Percentiles rank a stretch among this genome's conserved stretches.
phyloP scores from a whole-genome alignment of 2,113 vertebrate species.

The Tretioscincus oriximinensis region DNA sequence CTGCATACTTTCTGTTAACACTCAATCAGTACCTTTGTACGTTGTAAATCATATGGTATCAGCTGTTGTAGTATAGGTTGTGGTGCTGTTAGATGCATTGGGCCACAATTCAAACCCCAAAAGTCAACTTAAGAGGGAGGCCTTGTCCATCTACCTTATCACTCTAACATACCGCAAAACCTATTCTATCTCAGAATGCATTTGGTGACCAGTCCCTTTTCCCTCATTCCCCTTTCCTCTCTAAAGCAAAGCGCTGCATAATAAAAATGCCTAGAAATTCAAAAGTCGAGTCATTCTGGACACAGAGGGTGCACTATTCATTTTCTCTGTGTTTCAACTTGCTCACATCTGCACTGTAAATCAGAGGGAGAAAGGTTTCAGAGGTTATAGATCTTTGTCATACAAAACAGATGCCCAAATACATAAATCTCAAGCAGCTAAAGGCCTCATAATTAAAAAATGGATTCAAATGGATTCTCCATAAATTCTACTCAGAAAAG shows the following conservation, averaged over 20 bases:
- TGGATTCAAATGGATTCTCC: conserved; percentile 59
- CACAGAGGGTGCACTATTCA: background rate
- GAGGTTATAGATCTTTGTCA: conserved; percentile 60
- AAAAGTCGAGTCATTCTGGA: background rate
- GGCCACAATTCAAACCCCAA: background rate
- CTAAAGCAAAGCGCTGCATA: conserved; percentile 2
- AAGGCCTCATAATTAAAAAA: conserved; percentile 72
- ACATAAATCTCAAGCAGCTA: conserved; percentile 61
- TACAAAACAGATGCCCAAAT: conserved; percentile 59
- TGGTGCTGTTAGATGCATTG: background rate
- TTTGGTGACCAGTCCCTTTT: too few species aligned
- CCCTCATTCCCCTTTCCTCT: too few species aligned
- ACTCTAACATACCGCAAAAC: background rate
- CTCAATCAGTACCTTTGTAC: conserved; percentile 28
- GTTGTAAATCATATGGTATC: conserved; percentile 26
- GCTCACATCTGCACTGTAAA: conserved; percentile 32
- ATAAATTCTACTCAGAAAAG: conserved; percentile 63
- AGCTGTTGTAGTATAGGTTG: background rate
- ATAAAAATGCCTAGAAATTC: conserved; percentile 24
- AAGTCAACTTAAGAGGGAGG: background rate
- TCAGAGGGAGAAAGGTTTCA: conserved; percentile 47
- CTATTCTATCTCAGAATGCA: background rate
- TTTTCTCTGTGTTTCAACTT: conserved; percentile 21
- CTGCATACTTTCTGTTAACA: conserved; percentile 26
- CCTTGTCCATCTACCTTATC: background rate